Evolutionary conservation across 2,888 invertebrate species (phyloP).

Genomic region (Eupithecia exiguata): DNA sequence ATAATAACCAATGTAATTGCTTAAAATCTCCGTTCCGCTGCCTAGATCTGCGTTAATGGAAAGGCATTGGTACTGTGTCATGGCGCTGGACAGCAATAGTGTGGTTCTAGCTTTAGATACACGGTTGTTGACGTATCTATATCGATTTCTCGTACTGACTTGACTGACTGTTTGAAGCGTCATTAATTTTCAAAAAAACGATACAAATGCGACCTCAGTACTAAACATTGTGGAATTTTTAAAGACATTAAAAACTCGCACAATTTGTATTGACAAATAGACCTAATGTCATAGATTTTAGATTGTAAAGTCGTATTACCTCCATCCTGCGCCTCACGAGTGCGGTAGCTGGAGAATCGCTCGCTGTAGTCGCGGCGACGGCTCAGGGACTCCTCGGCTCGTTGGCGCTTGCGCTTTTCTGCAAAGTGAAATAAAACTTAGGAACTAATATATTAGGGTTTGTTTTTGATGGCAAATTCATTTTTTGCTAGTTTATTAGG

Average conservation of each 20-base stretch:
- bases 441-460: not conserved
- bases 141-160: no score
- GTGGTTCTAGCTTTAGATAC: not conserved
- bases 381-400: conserved; percentile 90
- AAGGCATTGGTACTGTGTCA: not conserved
- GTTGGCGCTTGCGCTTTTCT: conserved; percentile 92
- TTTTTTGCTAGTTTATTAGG: not conserved
- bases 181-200: not conserved
- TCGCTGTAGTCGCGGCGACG: conserved; percentile 90
- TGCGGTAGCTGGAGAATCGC: conserved; percentile 82
- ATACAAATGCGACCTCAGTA: not conserved
- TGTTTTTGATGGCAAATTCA: not conserved
- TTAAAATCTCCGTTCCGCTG: no score
- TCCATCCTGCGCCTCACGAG: conserved; percentile 73
- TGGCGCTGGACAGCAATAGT: not conserved
- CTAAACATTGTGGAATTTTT: not conserved
- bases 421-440: conserved; percentile 15
- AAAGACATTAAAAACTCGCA: not conserved
- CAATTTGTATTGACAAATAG: not conserved
- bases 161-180: no score
- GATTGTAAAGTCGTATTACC: conserved; percentile 76
- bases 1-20: no score
- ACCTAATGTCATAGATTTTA: not conserved
- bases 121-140: no score
- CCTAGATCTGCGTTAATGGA: no score